phyloP scores from a whole-genome alignment of 2,113 vertebrate genomes.

The Epinephelus fuscoguttatus region DNA sequence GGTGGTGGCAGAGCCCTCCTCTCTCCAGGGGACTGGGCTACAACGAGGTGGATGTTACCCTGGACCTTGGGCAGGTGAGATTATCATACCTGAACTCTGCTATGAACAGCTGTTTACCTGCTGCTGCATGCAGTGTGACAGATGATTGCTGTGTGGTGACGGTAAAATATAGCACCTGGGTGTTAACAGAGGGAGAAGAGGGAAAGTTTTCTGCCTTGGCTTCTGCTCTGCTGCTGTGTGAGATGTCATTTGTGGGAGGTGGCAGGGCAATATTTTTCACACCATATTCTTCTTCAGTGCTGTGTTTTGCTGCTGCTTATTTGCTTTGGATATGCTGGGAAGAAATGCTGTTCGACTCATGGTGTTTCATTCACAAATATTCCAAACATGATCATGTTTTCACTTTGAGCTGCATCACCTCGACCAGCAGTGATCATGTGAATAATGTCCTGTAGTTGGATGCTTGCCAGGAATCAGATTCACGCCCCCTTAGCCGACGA shows the following conservation, averaged over 20 bases:
- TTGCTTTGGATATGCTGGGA: neutral
- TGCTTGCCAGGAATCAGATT: slow-evolving; percentile 68
- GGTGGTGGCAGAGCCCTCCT: slow-evolving; percentile 98
- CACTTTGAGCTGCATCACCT: slow-evolving; percentile 56
- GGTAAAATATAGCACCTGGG: slow-evolving; percentile 47
- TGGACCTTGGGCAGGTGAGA: slow-evolving; percentile 95
- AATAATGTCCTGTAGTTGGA: slow-evolving; percentile 57
- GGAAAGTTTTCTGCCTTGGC: slow-evolving; percentile 13
- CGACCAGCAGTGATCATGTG: slow-evolving; percentile 64
- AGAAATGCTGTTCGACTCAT: neutral
- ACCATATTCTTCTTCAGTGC: neutral
- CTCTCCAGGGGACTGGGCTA: slow-evolving; percentile 90
- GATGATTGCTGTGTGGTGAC: slow-evolving; percentile 52
- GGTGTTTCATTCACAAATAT: slow-evolving; percentile 20
- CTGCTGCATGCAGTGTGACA: slow-evolving; percentile 48
- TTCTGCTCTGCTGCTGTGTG: slow-evolving; percentile 22
- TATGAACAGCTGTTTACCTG: slow-evolving; percentile 50
- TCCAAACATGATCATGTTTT: slow-evolving; percentile 35
- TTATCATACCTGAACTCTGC: slow-evolving; percentile 23
- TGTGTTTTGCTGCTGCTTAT: slow-evolving; percentile 14
- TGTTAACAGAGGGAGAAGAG: slow-evolving; percentile 24
- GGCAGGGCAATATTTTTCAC: neutral
- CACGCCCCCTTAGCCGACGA: slow-evolving; percentile 47
- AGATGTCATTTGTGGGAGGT: slow-evolving; percentile 4
- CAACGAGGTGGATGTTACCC: slow-evolving; percentile 92